Base-by-base conservation (phyloP, 1,140 invertebrate genomes). In the Bombus difficillimus region DNA sequence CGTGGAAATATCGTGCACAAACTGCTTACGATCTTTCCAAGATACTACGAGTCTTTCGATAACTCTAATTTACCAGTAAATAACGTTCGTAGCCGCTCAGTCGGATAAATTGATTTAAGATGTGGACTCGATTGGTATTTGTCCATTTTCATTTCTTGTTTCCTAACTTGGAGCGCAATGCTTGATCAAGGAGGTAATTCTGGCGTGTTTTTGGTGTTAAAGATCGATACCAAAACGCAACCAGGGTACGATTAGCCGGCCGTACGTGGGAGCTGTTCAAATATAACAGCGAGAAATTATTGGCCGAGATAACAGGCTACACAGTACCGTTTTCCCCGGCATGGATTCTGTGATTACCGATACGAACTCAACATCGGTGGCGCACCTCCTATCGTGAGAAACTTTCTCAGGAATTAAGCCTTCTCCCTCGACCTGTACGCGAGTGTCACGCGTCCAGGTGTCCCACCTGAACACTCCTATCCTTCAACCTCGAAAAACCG, bases 381-480 rank as follows among this genome's bases (percentile, higher is more conserved):
- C 79, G 75, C 81, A 77, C 79, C 89, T 78, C 28, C 13, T 89
- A 81, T 80, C 89, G 89, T 90, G 89, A 89, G 89, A 90, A 90
- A 87, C 81, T 83, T 86, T 89, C 88, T 64, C 62, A 71, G 32
- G 82, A 72, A 85, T 85, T 59, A 72, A 85, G 76, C 74, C 73
- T 75, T 80, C 85, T 68, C 43, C 28, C 34, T n/a, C 88, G 34
- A 74, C 64, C 57, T 69, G 34, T 53, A 72, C 84, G 80, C 47
- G 64, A 68, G 28, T 86, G 68, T 78, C 84, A 75, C 77, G 43
- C 57, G 71, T 59, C 34, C 76, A 41, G 22, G 8, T 28, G 4
- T 25, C 13, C 28, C 47, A 4, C 43, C n/a, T 25, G 25, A 15
- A n/a, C 53, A 59, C 39, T 69, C 68, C 80, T 85, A 41, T 75